Evolutionary conservation across 2,888 invertebrate species (phyloP), one percentile per base, ranked within the genome.

Genomic region (Cotesia congregata): DNA sequence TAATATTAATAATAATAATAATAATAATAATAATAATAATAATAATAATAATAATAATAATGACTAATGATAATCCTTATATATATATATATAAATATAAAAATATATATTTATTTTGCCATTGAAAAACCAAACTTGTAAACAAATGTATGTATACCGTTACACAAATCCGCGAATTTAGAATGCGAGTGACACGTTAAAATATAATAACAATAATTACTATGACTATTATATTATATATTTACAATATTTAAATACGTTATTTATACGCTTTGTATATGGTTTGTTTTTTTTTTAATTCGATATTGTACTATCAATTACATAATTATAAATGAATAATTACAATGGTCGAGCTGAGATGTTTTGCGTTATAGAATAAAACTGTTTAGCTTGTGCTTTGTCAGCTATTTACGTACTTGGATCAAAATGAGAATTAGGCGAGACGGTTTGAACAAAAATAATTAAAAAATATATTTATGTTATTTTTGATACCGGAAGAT

Each of bases 81-180:
- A 67, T 71, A 70, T 64, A 61, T 30, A 41, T 50, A 50, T 50
- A 50, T 50, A 50, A 50, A 50, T 50, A 50, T 50, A 50, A 7
- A 50, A 15, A 62, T 67, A 40, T 20, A 74, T 30, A 70, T 69
- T 67, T 62, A 74, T 67, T 62, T 79, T 67, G 61, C 41, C 38
- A 41, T 38, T 39, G 15, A 61, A 67, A 41, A 76, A 30, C 64
- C 76, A 50, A 73, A 50, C 12, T 75, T 80, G 77, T 76, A 80
- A 72, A 78, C 77, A 79, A 50, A 50, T 50, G 50, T 50, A 76
- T 75, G 78, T 80, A 77, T 77, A 78, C 77, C 79, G 79, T 80
- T 72, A 72, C 69, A 76, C 20, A 39, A 59, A 68, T 68, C 76
- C 61, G 68, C 62, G 76, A 68, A 41, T 76, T 40, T 59, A 62